A percentile compares a stretch with the other conserved stretches of the same genome.
These are phyloP conservation scores for Phainopepla nitens DNA, from an alignment of 2,113 vertebrate species.

Conservation along the genomic window DNA sequence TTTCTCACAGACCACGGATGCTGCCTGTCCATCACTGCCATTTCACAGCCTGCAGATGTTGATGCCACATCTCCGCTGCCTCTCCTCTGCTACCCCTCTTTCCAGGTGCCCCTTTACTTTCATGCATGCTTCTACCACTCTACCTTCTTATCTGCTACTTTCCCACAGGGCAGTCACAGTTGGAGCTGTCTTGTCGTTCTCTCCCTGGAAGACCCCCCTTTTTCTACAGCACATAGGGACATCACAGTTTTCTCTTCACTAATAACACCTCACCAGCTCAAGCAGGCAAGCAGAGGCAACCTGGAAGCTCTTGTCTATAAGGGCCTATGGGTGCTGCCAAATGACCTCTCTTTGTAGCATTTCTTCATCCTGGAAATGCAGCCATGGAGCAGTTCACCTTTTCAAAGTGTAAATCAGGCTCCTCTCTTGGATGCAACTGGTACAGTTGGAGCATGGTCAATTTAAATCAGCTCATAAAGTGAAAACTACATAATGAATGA, in stretches of 20 bases:
- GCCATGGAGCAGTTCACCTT: background rate
- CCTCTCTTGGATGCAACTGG: background rate
- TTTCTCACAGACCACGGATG: background rate
- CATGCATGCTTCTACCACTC: background rate
- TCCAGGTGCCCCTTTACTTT: background rate
- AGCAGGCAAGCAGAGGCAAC: background rate
- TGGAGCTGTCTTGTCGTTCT: background rate
- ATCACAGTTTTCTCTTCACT: background rate
- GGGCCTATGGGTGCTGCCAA: background rate
- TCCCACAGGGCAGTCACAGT: background rate
- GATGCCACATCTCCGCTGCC: background rate
- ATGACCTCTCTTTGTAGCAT: background rate
- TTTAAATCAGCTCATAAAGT: slow-evolving; percentile 53
- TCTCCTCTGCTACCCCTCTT: background rate
- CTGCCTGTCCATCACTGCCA: background rate
- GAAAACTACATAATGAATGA: slow-evolving; percentile 53
- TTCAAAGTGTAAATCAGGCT: slow-evolving; percentile 31
- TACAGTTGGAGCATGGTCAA: background rate
- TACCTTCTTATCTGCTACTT: background rate
- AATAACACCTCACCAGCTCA: background rate
- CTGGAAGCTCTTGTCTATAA: background rate
- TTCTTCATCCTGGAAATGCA: background rate
- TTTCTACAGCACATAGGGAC: background rate
- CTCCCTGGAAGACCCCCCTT: background rate
- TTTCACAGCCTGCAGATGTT: background rate